Percentiles rank a stretch among this genome's conserved stretches.
Evolutionary conservation across 2,888 invertebrate species (phyloP).

Genomic region (Chloroclysta siterata): DNA sequence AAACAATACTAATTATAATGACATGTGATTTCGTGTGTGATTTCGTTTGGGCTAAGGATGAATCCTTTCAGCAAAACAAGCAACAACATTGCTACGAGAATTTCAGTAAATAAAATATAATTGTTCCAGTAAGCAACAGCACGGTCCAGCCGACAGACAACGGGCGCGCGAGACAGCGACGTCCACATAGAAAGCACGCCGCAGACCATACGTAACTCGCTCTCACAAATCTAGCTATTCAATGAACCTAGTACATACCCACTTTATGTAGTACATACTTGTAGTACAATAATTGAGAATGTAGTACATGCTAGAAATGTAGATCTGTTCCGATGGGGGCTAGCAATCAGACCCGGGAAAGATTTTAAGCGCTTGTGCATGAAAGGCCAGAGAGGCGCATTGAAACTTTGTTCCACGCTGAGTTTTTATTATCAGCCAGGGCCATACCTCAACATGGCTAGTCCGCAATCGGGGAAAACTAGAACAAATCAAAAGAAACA

Average conservation of each 20-base stretch:
- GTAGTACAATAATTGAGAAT: neutral
- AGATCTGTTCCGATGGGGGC: constrained; percentile 1
- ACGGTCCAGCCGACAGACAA: constrained; percentile 29
- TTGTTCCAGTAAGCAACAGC: constrained; percentile 39
- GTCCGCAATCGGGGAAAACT: no score
- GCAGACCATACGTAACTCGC: constrained; percentile 70
- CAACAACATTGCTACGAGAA: neutral
- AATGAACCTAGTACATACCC: constrained; percentile 9
- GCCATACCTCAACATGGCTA: no score
- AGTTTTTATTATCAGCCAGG: no score
- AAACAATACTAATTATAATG: no score
- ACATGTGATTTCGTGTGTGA: no score
- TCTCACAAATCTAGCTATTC: neutral
- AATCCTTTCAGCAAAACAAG: no score
- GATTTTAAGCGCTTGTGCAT: neutral
- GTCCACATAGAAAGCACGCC: constrained; percentile 62
- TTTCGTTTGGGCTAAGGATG: neutral
- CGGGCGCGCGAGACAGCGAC: constrained; percentile 56
- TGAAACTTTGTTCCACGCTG: no score
- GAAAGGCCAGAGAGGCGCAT: neutral
- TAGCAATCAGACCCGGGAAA: neutral
- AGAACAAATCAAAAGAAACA: neutral
- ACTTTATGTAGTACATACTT: neutral
- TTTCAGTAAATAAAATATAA: neutral
- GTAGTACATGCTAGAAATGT: constrained; percentile 13